phyloP scores from a whole-genome alignment of 2,888 invertebrate species.

The Calliopum simillimum region DNA sequence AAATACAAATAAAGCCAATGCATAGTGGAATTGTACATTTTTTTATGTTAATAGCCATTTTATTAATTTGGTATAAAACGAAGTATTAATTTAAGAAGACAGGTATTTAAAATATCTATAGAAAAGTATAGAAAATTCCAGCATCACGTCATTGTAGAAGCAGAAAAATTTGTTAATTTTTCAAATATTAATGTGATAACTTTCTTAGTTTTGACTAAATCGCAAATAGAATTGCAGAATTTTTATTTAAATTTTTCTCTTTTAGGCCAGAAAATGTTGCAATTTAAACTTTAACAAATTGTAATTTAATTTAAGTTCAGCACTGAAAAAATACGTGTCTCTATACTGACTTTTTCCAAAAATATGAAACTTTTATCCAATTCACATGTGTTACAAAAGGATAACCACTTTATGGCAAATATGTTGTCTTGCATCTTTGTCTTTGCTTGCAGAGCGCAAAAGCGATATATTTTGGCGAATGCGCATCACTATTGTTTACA shows the following conservation, averaged over 20 bases:
- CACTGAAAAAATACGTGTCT: constrained; percentile 49
- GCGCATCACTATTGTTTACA: constrained; percentile 45
- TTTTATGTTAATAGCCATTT: not conserved
- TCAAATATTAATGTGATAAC: no score
- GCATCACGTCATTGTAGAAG: no score
- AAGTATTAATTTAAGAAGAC: constrained; percentile 21
- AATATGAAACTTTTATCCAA: constrained; percentile 43
- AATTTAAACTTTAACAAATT: constrained; percentile 24
- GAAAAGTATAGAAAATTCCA: no score
- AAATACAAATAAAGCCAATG: constrained; percentile 54
- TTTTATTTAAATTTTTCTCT: constrained; percentile 18
- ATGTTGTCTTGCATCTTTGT: constrained; percentile 31
- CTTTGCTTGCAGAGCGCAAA: constrained; percentile 42
- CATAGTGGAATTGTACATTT: constrained; percentile 52
- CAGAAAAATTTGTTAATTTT: no score
- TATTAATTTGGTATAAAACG: constrained; percentile 32
- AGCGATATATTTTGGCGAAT: constrained; percentile 16
- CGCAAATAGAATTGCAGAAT: constrained; percentile 13
- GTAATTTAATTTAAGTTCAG: not conserved
- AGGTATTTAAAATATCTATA: no score
- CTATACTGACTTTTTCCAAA: constrained; percentile 49
- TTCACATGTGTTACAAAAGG: constrained; percentile 47
- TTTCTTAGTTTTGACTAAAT: no score
- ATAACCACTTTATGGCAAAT: constrained; percentile 33
- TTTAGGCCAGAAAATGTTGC: constrained; percentile 28